Conservation (phyloP, 2,113 vertebrate genomes). For the Hyperoodon ampullatus region DNA sequence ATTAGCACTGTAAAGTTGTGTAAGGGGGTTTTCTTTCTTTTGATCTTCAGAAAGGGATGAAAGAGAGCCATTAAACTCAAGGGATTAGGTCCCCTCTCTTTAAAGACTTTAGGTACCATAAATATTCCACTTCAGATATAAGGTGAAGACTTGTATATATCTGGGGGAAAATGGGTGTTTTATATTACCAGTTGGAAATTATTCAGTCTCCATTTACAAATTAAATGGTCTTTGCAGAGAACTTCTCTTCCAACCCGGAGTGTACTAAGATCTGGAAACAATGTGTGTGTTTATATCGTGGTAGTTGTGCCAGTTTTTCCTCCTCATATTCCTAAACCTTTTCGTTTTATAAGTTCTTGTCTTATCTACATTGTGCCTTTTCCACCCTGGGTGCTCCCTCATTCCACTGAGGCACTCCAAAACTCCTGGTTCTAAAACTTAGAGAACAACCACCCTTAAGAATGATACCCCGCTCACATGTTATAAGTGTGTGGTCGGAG, state of each 20-base stretch:
- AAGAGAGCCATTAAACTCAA: constrained; percentile 74
- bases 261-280: not conserved
- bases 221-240: constrained; percentile 63
- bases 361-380: not conserved
- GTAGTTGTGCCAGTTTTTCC: not conserved
- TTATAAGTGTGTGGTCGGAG: not conserved
- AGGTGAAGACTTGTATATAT: constrained; percentile 65
- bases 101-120: constrained; percentile 74
- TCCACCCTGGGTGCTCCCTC: not conserved
- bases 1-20: constrained; percentile 79
- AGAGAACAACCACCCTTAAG: not conserved
- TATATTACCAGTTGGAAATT: constrained; percentile 74
- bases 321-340: not conserved
- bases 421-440: not conserved
- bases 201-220: constrained; percentile 69
- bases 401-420: not conserved
- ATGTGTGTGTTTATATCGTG: not conserved
- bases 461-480: not conserved
- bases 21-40: constrained; percentile 78
- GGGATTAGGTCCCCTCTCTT: constrained; percentile 71
- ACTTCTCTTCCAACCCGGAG: constrained; percentile 36
- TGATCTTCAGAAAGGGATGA: constrained; percentile 72
- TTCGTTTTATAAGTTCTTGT: not conserved
- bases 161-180: constrained; percentile 63
- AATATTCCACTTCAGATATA: constrained; percentile 78